Conservation (phyloP, 2,113 vertebrate genomes). For the Ictalurus furcatus region DNA sequence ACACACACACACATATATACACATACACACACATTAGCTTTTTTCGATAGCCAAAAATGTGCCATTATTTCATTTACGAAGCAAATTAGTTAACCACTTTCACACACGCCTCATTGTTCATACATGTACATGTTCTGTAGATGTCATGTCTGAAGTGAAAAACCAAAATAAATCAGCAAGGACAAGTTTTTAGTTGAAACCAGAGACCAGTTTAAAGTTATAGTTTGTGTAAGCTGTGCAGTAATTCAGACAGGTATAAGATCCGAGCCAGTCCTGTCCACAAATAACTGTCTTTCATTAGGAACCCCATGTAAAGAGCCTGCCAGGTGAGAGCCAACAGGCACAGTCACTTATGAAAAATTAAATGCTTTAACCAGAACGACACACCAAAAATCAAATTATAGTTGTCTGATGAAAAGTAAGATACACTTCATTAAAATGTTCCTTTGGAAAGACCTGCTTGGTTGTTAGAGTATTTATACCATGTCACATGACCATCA, state of each 20-base stretch:
- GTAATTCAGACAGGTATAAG: background rate
- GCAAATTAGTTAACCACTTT: constrained; percentile 21
- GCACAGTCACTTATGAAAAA: background rate
- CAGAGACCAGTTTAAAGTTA: background rate
- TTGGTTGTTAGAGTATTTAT: background rate
- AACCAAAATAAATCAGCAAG: background rate
- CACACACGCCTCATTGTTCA: constrained; percentile 4
- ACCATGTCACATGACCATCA: background rate
- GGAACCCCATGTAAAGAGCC: background rate
- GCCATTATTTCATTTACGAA: background rate
- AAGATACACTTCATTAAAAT: background rate
- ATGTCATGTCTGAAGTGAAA: background rate
- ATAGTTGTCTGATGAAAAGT: background rate
- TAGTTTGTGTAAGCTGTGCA: background rate
- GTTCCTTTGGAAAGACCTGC: background rate
- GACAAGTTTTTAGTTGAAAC: background rate
- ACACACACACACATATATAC: too few species aligned
- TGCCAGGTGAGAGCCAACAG: background rate
- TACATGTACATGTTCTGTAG: background rate
- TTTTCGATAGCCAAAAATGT: background rate
- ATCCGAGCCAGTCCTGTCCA: background rate
- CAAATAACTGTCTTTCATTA: constrained; percentile 15
- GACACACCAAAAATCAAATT: background rate
- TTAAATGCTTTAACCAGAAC: background rate
- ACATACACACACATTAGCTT: background rate